Conservation (phyloP, 2,113 vertebrate species). For the Sporophila hypoxantha region DNA sequence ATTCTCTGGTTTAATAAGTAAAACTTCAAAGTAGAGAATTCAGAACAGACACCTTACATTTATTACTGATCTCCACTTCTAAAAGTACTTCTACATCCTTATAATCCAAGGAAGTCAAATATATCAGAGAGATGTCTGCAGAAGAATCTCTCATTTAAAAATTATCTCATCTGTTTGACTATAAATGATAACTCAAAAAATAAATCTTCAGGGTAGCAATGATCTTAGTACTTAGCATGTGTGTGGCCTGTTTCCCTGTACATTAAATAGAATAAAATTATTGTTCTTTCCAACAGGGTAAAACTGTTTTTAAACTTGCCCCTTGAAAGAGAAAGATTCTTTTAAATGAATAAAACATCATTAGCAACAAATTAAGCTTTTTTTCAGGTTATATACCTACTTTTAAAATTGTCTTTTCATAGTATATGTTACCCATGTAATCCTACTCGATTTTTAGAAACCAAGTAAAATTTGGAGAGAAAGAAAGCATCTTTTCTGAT, state of each 20-base stretch:
- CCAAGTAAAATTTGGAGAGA: background rate
- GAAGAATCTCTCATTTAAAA: background rate
- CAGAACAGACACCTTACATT: background rate
- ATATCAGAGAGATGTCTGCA: background rate
- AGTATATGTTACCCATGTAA: background rate
- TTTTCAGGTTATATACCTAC: background rate
- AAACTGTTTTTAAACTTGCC: background rate
- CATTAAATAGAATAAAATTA: background rate
- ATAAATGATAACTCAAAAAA: background rate
- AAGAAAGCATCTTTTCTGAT: background rate
- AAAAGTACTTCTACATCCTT: background rate
- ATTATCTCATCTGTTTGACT: background rate
- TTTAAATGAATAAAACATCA: background rate
- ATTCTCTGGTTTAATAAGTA: background rate
- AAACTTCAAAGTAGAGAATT: background rate
- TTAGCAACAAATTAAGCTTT: background rate
- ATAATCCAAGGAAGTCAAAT: background rate
- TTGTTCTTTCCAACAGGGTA: background rate
- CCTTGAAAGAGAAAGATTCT: background rate
- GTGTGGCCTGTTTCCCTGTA: background rate
- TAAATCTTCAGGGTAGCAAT: background rate
- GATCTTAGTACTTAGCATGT: background rate
- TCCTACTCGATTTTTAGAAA: background rate
- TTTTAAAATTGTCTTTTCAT: background rate
- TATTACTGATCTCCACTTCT: background rate